Percentiles rank a stretch among this genome's conserved stretches.
Conservation (phyloP, 2,888 invertebrate species). For the Dione juno region DNA sequence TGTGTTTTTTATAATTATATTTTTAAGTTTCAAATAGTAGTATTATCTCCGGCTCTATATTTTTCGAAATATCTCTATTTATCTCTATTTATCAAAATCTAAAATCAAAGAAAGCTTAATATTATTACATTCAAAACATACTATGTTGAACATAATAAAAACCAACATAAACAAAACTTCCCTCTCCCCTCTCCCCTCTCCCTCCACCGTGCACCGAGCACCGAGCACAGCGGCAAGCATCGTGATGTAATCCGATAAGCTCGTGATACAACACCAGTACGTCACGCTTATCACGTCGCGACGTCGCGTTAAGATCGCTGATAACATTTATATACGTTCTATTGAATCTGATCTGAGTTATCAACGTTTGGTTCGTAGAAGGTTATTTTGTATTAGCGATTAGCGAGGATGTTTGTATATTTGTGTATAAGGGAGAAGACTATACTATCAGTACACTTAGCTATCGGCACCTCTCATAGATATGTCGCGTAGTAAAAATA, state of each 20-base stretch:
- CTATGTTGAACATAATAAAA: background rate
- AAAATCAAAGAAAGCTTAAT: too few species aligned
- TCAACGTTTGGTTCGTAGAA: background rate
- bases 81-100: background rate
- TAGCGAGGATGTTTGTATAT: background rate
- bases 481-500: too few species aligned
- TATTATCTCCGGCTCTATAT: too few species aligned
- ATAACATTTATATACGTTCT: background rate
- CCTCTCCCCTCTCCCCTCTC: too few species aligned
- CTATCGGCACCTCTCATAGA: too few species aligned
- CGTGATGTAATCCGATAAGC: conserved; percentile 9
- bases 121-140: background rate
- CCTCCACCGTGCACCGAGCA: too few species aligned
- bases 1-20: too few species aligned
- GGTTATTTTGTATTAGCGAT: background rate
- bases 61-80: background rate
- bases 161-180: background rate
- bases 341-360: conserved; percentile 5
- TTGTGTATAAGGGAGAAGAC: too few species aligned
- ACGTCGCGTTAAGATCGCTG: conserved; percentile 2
- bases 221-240: background rate
- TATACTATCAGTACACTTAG: too few species aligned
- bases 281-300: conserved; percentile 4
- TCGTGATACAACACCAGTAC: conserved; percentile 10
- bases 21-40: too few species aligned